Conservation (phyloP, 2,113 vertebrate genomes). For the Cavia aperea region DNA sequence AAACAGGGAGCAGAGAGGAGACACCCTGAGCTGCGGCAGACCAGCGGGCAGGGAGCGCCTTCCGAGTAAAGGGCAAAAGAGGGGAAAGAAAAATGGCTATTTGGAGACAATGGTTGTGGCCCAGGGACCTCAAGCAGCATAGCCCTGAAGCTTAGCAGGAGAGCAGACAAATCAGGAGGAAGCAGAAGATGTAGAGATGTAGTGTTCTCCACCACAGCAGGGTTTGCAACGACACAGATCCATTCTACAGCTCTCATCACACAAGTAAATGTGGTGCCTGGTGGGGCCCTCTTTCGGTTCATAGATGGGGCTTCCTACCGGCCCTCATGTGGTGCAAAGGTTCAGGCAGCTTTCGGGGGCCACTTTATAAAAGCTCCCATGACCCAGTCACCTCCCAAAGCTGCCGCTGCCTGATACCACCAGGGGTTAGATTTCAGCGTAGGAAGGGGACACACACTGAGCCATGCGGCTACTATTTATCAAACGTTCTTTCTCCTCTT, state of each 20-base stretch:
- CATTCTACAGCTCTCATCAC: no score
- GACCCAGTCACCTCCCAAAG: no score
- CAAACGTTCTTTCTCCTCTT: background rate
- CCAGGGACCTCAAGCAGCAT: accelerated
- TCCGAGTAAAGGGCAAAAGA: accelerated
- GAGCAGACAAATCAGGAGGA: background rate
- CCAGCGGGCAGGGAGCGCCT: accelerated
- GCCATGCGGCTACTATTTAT: background rate
- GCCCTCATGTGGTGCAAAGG: background rate
- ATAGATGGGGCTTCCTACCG: background rate
- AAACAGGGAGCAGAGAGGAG: background rate
- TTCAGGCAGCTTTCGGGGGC: background rate
- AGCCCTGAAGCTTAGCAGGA: background rate
- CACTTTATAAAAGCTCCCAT: no score
- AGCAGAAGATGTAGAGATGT: accelerated
- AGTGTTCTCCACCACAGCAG: background rate
- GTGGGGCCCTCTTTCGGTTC: background rate
- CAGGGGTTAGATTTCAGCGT: background rate
- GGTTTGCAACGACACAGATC: background rate
- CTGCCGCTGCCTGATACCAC: background rate
- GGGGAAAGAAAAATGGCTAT: background rate
- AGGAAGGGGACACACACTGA: background rate
- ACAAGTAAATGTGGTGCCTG: background rate
- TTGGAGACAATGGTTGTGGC: no score
- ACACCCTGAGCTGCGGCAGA: background rate